Conservation (phyloP, 1,140 invertebrate genomes). For the Cydia fagiglandana region DNA sequence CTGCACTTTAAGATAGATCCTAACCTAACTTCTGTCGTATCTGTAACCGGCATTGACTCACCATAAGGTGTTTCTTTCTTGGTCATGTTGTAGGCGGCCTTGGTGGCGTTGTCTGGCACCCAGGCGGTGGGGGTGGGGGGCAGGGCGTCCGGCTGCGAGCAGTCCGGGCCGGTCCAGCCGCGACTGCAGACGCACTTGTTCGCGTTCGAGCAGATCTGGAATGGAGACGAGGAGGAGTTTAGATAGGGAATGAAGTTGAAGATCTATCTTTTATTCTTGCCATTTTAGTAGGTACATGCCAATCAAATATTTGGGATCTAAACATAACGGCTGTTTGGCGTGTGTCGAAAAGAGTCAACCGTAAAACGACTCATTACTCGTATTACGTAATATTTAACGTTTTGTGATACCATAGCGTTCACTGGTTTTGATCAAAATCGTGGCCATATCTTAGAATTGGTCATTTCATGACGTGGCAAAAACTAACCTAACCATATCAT, state of each 20-base stretch:
- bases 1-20: not conserved
- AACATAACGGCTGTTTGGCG: too few species aligned
- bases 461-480: too few species aligned
- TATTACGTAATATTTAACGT: too few species aligned
- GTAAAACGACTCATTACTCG: too few species aligned
- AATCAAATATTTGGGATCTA: too few species aligned
- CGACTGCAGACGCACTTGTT: slow-evolving; percentile 94
- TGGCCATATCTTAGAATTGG: too few species aligned
- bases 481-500: too few species aligned
- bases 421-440: too few species aligned
- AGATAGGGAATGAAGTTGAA: slow-evolving; percentile 2
- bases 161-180: slow-evolving; percentile 94
- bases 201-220: slow-evolving; percentile 94
- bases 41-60: slow-evolving; percentile 80
- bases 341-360: too few species aligned
- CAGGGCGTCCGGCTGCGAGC: slow-evolving; percentile 87
- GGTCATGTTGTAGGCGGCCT: slow-evolving; percentile 85
- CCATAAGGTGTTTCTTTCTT: slow-evolving; percentile 94
- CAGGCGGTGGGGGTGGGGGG: slow-evolving; percentile 75
- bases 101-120: slow-evolving; percentile 73
- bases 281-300: too few species aligned
- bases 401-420: too few species aligned
- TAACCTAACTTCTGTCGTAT: not conserved
- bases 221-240: not conserved
- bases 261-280: too few species aligned